These are phyloP conservation scores for Pteropus alecto DNA, from an alignment of 2,113 vertebrate genomes.

Conservation along the genomic window DNA sequence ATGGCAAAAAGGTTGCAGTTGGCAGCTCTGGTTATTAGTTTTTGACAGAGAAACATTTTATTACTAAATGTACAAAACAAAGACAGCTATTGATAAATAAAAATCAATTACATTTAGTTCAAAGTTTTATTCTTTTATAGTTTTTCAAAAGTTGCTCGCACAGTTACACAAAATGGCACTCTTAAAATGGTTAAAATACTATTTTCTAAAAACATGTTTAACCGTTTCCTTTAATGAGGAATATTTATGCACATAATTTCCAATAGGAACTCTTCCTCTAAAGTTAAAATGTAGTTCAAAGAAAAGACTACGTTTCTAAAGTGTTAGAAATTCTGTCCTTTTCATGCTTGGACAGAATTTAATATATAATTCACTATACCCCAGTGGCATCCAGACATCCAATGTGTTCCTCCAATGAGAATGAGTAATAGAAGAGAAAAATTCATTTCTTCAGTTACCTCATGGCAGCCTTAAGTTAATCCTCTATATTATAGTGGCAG, in stretches of 20 bases:
- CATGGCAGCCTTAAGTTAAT: slow-evolving; percentile 65
- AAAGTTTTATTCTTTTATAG: background rate
- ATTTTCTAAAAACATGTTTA: background rate
- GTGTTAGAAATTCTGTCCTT: background rate
- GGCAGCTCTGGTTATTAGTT: background rate
- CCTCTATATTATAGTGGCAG: slow-evolving; percentile 53
- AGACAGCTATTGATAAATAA: background rate
- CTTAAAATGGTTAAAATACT: background rate
- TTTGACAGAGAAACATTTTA: background rate
- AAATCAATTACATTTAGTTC: background rate
- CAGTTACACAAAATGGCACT: background rate
- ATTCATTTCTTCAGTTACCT: slow-evolving; percentile 12
- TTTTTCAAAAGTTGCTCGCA: background rate
- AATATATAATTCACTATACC: background rate
- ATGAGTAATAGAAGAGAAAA: slow-evolving; percentile 2
- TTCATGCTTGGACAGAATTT: background rate
- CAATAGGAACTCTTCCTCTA: background rate
- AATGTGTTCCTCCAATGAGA: background rate
- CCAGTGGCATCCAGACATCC: background rate
- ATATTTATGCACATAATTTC: background rate
- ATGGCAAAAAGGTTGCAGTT: background rate
- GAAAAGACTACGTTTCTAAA: background rate
- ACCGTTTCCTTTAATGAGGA: background rate
- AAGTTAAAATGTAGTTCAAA: background rate
- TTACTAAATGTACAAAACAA: background rate